These are phyloP conservation scores for Balaeniceps rex DNA, from an alignment of 2,113 vertebrate species.

Conservation along the genomic window DNA sequence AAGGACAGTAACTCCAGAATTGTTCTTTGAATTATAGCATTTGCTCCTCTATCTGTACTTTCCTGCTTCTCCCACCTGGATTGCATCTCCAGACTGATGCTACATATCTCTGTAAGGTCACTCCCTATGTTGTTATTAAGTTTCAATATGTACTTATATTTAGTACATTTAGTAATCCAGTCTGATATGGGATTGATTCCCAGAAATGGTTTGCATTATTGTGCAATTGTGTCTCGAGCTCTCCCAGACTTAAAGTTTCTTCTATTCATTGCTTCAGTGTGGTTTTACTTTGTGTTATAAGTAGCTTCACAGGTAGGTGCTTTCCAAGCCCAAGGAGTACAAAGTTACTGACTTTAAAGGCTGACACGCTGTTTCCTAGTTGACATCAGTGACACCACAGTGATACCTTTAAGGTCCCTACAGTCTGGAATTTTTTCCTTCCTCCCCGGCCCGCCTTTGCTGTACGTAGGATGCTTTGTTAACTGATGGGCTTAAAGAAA, in stretches of 20 bases:
- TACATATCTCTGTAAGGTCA: not conserved
- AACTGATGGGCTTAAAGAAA: not conserved
- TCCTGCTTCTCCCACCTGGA: not conserved
- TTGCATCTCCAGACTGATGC: not conserved
- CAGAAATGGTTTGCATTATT: slow-evolving; percentile 5
- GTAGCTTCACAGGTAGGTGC: not conserved
- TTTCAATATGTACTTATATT: slow-evolving; percentile 6
- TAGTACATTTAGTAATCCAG: not conserved
- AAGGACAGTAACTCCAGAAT: not conserved
- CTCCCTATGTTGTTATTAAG: not conserved
- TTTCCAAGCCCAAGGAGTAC: not conserved
- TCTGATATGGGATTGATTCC: not conserved
- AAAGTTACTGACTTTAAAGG: not conserved
- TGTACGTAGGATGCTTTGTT: not conserved
- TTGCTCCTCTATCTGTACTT: not conserved
- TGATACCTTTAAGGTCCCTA: not conserved
- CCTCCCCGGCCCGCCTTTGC: not conserved
- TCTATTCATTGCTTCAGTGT: not conserved
- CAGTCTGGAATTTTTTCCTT: not conserved
- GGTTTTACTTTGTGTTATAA: not conserved
- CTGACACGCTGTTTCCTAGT: not conserved
- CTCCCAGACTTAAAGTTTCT: not conserved
- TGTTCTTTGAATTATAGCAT: not conserved
- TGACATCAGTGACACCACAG: not conserved
- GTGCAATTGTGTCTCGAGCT: not conserved